Conservation (phyloP, 2,888 invertebrate species). For the Nomada fabriciana region DNA sequence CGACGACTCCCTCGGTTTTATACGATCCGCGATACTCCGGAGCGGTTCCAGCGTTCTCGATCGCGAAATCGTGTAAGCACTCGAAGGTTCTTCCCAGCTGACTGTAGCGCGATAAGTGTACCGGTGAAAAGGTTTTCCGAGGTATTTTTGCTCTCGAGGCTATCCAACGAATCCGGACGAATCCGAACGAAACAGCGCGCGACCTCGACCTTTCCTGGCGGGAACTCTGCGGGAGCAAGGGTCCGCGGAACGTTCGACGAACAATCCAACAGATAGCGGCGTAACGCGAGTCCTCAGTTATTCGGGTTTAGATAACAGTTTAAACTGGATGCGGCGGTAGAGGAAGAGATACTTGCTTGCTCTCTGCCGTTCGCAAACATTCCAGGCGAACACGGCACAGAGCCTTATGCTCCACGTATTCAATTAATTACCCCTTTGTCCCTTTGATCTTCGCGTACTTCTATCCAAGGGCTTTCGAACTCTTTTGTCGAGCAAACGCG, state of each 20-base stretch:
- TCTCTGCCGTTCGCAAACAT: background rate
- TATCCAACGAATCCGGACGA: slow-evolving; percentile 33
- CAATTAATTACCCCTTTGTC: slow-evolving; percentile 45
- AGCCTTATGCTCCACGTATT: background rate
- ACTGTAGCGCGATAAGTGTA: slow-evolving; percentile 55
- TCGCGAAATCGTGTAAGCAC: slow-evolving; percentile 27
- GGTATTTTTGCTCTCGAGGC: slow-evolving; percentile 22
- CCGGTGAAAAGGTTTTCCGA: slow-evolving; percentile 33
- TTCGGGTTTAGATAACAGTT: background rate
- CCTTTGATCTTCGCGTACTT: slow-evolving; percentile 32
- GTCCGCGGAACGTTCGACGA: background rate
- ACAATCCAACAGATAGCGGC: slow-evolving; percentile 18
- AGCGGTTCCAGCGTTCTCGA: slow-evolving; percentile 12
- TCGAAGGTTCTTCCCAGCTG: slow-evolving; percentile 19
- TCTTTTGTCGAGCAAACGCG: background rate
- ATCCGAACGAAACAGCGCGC: slow-evolving; percentile 15
- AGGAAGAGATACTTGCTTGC: background rate
- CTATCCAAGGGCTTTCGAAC: slow-evolving; percentile 5
- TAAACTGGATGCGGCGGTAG: background rate
- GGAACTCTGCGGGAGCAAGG: slow-evolving; percentile 8
- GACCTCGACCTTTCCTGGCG: slow-evolving; percentile 10
- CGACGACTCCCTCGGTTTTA: background rate
- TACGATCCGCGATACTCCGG: too few relatives aligned
- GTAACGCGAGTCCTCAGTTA: slow-evolving; percentile 21
- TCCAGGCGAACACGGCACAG: background rate